These are phyloP conservation scores for Eupithecia pulchellata DNA, from an alignment of 2,888 invertebrate species.

Conservation along the genomic window DNA sequence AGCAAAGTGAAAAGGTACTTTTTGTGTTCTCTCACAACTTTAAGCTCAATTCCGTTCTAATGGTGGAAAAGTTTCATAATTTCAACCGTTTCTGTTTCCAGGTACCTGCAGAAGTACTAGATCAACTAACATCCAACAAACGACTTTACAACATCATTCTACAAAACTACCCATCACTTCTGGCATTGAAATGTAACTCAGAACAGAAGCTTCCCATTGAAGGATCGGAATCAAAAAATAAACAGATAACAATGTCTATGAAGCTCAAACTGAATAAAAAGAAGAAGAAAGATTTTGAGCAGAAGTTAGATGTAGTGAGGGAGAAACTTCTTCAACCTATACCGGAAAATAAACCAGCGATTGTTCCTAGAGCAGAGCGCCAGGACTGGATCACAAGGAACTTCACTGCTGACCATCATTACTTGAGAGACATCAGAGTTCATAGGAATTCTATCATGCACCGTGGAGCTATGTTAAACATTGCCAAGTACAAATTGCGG, in stretches of 20 bases:
- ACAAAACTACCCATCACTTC: constrained; percentile 89
- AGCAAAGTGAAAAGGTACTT: constrained; percentile 88
- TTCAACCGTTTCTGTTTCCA: constrained; percentile 54
- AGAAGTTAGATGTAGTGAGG: constrained; percentile 72
- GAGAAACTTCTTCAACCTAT: constrained; percentile 77
- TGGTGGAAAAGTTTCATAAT: background rate
- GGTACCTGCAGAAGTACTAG: constrained; percentile 90
- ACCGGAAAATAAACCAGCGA: constrained; percentile 74
- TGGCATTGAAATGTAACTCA: constrained; percentile 87
- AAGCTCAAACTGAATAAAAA: constrained; percentile 80
- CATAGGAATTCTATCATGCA: constrained; percentile 95
- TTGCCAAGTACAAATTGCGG: constrained; percentile 91
- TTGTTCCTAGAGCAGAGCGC: constrained; percentile 60
- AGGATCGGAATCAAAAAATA: constrained; percentile 66
- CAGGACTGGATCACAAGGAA: constrained; percentile 81
- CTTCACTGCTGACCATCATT: constrained; percentile 86
- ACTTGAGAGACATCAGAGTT: constrained; percentile 88
- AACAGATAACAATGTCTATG: constrained; percentile 88
- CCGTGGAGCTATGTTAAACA: constrained; percentile 94
- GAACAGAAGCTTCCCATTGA: constrained; percentile 85
- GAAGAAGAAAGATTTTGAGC: constrained; percentile 72
- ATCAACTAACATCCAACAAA: constrained; percentile 87
- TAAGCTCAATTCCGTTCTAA: background rate
- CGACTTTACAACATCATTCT: constrained; percentile 89
- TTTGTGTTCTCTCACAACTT: constrained; percentile 16